Base-by-base conservation (phyloP, 2,888 invertebrate genomes). In the Diplazon laetatorius region DNA sequence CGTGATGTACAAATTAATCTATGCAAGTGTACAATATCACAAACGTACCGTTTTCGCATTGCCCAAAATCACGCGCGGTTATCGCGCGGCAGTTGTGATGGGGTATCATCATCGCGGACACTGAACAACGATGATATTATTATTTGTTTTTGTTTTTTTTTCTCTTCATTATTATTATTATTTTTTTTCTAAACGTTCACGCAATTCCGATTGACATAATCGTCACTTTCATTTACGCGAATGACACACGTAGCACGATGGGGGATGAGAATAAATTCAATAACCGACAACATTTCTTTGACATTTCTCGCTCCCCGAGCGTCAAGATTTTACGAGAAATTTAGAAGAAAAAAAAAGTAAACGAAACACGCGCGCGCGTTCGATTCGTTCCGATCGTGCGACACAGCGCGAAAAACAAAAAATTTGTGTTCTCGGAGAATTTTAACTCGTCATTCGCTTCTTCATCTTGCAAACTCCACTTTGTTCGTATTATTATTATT, bases 21-120 rank as follows among this genome's bases (percentile, higher is more conserved):
- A 82, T 77, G 80, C 78, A 80, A 82, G 82, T 82, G 82, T 82
- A 83, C 81, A 82, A 81, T 83, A 82, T 83, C 80, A 83, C 83
- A 82, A 82, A 81, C 80, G 80, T 80, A 82, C 80, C n/a, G n/a
- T n/a, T 60, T 71, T 71, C 60, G 70, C 42, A 62, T 52, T 62
- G 60, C 18, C 50, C 50, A 60, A n/a, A 71, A 71, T 62, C 42
- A 62, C 39, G 60, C 59, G 48, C 52, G 18, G n/a, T 62, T n/a
- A n/a, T n/a, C n/a, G n/a, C 70, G 50, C 70, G 60, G 70, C 70
- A 62, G 60, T 71, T 52, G 48, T 62, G n/a, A 35, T 52, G 60
- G 55, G n/a, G n/a, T n/a, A n/a, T n/a, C 30, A 55, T 8, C 12
- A 60, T 46, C 60, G 22, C 42, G 48, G 39, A 62, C 22, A 71